These are phyloP conservation scores for Equus quagga DNA, from an alignment of 2,113 vertebrate genomes.

Conservation along the genomic window DNA sequence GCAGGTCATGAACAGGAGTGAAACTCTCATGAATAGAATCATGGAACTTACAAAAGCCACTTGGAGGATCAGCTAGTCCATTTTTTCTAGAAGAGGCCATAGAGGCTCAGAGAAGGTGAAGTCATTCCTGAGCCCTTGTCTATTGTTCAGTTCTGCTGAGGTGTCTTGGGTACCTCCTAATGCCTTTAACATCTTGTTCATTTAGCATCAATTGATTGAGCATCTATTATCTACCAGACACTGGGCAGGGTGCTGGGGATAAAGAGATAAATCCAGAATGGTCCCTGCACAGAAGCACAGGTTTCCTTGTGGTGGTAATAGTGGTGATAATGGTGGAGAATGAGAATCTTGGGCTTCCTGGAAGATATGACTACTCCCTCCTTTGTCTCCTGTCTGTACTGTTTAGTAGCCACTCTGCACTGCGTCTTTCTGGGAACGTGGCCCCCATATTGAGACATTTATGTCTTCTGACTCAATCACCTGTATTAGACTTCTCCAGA, in stretches of 20 bases:
- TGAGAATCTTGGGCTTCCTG: background rate
- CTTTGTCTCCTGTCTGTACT: background rate
- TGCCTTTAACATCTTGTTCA: background rate
- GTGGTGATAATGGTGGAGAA: background rate
- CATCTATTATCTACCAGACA: background rate
- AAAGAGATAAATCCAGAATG: background rate
- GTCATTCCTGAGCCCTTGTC: background rate
- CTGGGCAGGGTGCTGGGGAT: background rate
- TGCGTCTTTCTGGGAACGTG: background rate
- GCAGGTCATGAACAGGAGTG: background rate
- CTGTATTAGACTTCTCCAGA: background rate
- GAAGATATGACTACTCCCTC: background rate
- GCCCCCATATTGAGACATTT: no score
- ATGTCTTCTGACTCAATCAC: background rate
- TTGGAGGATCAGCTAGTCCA: background rate
- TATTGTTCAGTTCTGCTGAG: background rate
- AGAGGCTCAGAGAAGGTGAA: background rate
- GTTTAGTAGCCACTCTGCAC: background rate
- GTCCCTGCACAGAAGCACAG: background rate
- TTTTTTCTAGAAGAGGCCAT: background rate
- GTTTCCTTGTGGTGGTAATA: background rate
- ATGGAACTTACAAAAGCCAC: background rate
- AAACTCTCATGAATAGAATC: background rate
- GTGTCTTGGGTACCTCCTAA: background rate
- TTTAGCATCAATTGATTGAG: background rate